A percentile compares a stretch with the other conserved stretches of the same genome.
These are phyloP conservation scores for Euspilapteryx auroguttella DNA, from an alignment of 2,888 invertebrate species.

Conservation along the genomic window DNA sequence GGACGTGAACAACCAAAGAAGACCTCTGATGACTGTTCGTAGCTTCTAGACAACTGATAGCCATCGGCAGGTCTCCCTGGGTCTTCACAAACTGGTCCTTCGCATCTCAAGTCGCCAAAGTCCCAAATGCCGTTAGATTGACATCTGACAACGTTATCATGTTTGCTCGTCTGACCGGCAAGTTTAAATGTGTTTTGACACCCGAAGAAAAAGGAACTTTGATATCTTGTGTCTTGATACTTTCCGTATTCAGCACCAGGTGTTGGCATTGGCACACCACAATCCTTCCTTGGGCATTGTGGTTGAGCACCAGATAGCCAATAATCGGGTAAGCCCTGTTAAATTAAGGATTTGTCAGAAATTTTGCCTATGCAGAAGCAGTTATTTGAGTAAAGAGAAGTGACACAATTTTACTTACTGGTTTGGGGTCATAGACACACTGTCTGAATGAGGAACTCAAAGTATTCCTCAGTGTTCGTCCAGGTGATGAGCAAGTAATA, in stretches of 20 bases:
- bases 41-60: conserved; percentile 79
- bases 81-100: conserved; percentile 96
- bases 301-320: conserved; percentile 88
- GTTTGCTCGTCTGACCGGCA: conserved; percentile 88
- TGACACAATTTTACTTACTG: conserved; percentile 35
- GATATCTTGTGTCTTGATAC: conserved; percentile 84
- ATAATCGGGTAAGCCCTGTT: conserved; percentile 80
- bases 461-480: conserved; percentile 78
- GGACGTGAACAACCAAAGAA: conserved; percentile 87
- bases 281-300: conserved; percentile 86
- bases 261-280: conserved; percentile 88
- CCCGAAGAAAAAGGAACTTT: conserved; percentile 93
- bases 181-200: conserved; percentile 95
- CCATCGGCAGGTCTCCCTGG: conserved; percentile 94
- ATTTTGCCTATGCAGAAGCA: background rate
- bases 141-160: conserved; percentile 91
- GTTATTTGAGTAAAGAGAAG: conserved; percentile 2
- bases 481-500: conserved; percentile 76
- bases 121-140: conserved; percentile 95
- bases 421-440: conserved; percentile 94
- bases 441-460: conserved; percentile 86
- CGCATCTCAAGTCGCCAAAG: conserved; percentile 93
- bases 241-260: conserved; percentile 94
- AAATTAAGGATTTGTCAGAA: conserved; percentile 1
- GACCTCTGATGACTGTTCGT: conserved; percentile 89